Base-by-base conservation (phyloP, 2,888 invertebrate species). In the Aricia artaxerxes region DNA sequence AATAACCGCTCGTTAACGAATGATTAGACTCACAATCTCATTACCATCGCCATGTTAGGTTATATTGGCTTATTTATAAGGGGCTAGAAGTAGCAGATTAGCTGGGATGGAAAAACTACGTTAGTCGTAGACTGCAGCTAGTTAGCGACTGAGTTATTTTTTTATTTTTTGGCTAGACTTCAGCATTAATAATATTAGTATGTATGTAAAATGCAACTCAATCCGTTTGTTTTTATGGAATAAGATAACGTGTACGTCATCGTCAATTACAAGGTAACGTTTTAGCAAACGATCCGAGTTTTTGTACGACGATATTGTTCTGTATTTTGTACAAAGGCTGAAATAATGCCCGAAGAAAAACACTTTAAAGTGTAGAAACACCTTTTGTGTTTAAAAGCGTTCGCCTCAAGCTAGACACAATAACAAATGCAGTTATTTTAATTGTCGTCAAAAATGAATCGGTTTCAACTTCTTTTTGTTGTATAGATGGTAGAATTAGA, bases 11-110 rank as follows among this genome's bases (percentile, higher is more conserved):
- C 75, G 44, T 75, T 53, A 49, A 44, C 44, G 24, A 49, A 44
- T 75, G 49, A 75, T 44, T 75, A 24, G 44, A 44, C 75, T 75
- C 75, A 49, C 24, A 75, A 44, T 69, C 69, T 69, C 69, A 69
- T 69, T 69, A 69, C 69, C 35, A 69, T 69, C 69, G 69, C 69
- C 35, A 69, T 69, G 69, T 69, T 69, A 69, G 69, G 69, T 13
- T 69, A 38, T 69, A 69, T 69, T 69, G 69, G 69, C 38, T 69
- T 69, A 69, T 69, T 69, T 35, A 69, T 69, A 35, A 5, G 13
- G 69, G 69, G 35, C 13, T 64, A 31, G 9, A 69, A 13, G 16
- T 16, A 69, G 69, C 31, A 24, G 7, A 7, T 61, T 64, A 11
- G 11, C 35, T 69, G 7, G 61, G 61, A 61, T 61, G 24, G 13